These are phyloP conservation scores for Melitaea cinxia DNA, from an alignment of 1,140 invertebrate species.

Conservation along the genomic window DNA sequence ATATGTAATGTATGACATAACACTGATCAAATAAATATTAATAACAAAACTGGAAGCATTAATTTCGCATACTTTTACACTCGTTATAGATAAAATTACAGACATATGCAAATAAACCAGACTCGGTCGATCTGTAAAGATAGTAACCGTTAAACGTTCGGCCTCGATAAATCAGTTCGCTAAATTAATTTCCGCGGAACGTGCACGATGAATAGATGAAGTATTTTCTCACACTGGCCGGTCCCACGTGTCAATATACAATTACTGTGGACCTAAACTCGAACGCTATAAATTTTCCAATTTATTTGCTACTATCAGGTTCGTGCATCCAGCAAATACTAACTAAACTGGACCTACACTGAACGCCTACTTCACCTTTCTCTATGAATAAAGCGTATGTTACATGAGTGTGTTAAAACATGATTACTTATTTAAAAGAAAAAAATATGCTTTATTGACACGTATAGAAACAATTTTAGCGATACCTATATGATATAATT, in stretches of 20 bases:
- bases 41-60: conserved; percentile 2
- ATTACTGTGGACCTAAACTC: conserved; percentile 16
- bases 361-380: conserved; percentile 25
- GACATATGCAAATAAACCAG: conserved; percentile 17
- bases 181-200: conserved; percentile 18
- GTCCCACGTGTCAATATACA: conserved; percentile 9
- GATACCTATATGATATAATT: too few species aligned
- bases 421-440: too few species aligned
- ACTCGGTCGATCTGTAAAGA: neutral
- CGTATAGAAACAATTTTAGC: neutral
- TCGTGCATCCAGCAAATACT: conserved; percentile 58
- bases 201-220: conserved; percentile 20
- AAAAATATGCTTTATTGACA: neutral
- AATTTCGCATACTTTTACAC: neutral
- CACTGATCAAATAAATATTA: neutral
- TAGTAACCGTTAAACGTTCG: neutral
- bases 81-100: neutral
- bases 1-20: neutral
- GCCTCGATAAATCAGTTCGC: conserved; percentile 17
- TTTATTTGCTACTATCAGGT: conserved; percentile 60
- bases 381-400: conserved; percentile 10
- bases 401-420: conserved; percentile 8
- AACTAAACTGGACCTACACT: conserved; percentile 35
- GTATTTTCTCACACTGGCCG: conserved; percentile 3
- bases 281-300: conserved; percentile 38